Base-by-base conservation (phyloP, 1,140 invertebrate genomes). In the Lucilia sericata region DNA sequence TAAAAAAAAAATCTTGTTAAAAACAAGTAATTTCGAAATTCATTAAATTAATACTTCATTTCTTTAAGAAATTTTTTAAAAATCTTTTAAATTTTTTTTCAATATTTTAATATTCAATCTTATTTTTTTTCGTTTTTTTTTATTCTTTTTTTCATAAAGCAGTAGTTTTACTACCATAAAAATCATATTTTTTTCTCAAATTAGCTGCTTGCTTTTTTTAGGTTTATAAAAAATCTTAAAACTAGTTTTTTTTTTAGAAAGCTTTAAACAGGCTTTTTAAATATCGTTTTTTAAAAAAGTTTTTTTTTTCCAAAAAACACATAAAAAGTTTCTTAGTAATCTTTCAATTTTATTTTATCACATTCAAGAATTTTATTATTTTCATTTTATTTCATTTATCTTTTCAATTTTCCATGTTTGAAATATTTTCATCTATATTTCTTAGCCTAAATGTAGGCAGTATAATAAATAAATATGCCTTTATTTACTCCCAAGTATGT, bases 11-110 rank as follows among this genome's bases (percentile, higher is more conserved):
- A 25, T 25, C 65, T 70, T 70, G 65, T 70, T 70, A 70, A 70
- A 70, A 21, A 70, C 65, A 70, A 70, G 65, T 70, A 21, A 70
- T 70, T 70, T n/a, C 65, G n/a, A 70, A 70, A 60, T 70, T 80
- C 14, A 49, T 80, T 51, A 49, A 25, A 80, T 80, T 80, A 80
- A 80, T 80, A 82, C 65, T 82, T 70, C 65, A 74, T 74, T 51
- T 76, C 70, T 78, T 83, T 83, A 21, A 47, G 70, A 83, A 51
- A 76, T 51, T 49, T 83, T 47, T 49, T 0, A 0, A 34, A 51
- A 82, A 65, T 80, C n/a, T 78, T 49, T 21, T 78, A 19, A n/a
- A 78, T 19, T 36, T 76, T 76, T 42, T 17, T 49, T 19, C 5
- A 7, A 70, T 70, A 21, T 80, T 80, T 80, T 80, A 49, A 10